Conservation (phyloP, 2,888 invertebrate genomes). For the Cantharis nigra region DNA sequence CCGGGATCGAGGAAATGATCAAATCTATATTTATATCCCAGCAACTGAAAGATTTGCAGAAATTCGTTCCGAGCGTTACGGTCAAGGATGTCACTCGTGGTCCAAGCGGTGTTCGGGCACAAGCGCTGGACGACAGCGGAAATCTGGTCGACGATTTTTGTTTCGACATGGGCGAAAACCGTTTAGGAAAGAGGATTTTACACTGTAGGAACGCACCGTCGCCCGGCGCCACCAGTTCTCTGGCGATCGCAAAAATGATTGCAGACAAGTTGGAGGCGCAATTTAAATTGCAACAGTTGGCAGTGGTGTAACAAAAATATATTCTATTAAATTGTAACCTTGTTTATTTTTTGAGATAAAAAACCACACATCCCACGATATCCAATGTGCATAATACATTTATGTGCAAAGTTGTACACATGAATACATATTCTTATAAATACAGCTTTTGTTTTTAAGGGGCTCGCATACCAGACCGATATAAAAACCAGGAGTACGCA, state of each 20-base stretch:
- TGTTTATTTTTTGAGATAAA: neutral
- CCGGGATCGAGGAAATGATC: slow-evolving; percentile 82
- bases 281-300: slow-evolving; percentile 52
- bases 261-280: slow-evolving; percentile 79
- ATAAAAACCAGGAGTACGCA: no score
- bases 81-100: slow-evolving; percentile 80
- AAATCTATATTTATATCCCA: slow-evolving; percentile 77
- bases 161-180: slow-evolving; percentile 78
- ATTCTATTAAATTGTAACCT: neutral
- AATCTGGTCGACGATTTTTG: slow-evolving; percentile 96
- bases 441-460: neutral
- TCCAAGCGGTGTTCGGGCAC: slow-evolving; percentile 94
- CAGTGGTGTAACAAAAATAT: neutral
- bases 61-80: slow-evolving; percentile 80
- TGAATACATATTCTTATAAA: neutral
- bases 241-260: slow-evolving; percentile 94
- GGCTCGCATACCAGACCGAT: neutral
- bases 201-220: slow-evolving; percentile 98
- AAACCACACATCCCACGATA: neutral
- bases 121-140: slow-evolving; percentile 86
- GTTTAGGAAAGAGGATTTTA: slow-evolving; percentile 76
- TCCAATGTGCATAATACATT: neutral
- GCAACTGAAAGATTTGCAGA: slow-evolving; percentile 82
- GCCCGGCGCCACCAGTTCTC: slow-evolving; percentile 95
- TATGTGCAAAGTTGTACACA: neutral